These are phyloP conservation scores for Apodemus speciosus DNA, from an alignment of 2,113 vertebrate species.

Conservation along the genomic window DNA sequence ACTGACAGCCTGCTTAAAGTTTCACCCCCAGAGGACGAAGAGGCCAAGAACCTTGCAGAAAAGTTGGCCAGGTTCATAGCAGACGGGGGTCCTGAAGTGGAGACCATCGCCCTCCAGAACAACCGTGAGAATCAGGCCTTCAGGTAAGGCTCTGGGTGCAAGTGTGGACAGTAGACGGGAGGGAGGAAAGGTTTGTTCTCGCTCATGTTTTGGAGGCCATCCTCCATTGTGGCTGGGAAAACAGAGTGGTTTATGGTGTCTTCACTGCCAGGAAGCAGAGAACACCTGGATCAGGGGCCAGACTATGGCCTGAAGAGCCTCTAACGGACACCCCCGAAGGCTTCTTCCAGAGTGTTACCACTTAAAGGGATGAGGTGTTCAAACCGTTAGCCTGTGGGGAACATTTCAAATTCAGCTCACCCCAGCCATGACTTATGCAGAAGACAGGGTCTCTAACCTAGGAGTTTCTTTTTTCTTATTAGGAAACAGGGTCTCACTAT, in stretches of 20 bases:
- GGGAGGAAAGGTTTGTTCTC: neutral
- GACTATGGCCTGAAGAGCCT: neutral
- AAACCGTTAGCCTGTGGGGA: neutral
- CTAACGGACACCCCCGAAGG: neutral
- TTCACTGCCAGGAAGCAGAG: neutral
- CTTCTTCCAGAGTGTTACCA: neutral
- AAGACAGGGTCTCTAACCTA: neutral
- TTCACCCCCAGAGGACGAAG: conserved; percentile 97
- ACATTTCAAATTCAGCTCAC: neutral
- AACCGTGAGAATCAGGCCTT: conserved; percentile 93
- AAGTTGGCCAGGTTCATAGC: conserved; percentile 94
- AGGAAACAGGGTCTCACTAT: neutral
- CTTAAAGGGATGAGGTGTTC: neutral
- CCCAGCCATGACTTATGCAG: neutral
- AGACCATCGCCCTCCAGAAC: conserved; percentile 93
- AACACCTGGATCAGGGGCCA: neutral
- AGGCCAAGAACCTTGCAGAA: conserved; percentile 92
- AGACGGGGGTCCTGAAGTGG: conserved; percentile 94
- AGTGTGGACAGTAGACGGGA: neutral
- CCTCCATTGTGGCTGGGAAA: neutral
- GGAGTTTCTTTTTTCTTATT: neutral
- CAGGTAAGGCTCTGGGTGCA: conserved; percentile 85
- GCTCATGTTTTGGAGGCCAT: neutral
- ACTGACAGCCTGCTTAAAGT: conserved; percentile 99
- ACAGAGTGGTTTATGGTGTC: neutral